phyloP scores from a whole-genome alignment of 1,140 invertebrate species.

The Antheraea mylitta region DNA sequence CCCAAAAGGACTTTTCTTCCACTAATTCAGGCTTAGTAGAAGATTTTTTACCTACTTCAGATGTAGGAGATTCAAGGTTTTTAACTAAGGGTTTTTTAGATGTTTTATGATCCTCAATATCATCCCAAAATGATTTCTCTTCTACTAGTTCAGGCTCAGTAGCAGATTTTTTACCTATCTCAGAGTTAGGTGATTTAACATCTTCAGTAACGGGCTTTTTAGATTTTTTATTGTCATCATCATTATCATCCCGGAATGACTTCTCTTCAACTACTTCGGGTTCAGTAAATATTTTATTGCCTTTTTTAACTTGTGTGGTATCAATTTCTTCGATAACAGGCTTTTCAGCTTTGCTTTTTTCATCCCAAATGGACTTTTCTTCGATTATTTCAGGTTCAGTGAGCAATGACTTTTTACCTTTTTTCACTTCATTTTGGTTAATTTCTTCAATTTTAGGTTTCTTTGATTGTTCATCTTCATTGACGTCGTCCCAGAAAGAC shows the following conservation, averaged over 20 bases:
- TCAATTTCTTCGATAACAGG: constrained; percentile 31
- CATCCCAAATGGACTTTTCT: constrained; percentile 55
- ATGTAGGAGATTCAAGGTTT: constrained; percentile 26
- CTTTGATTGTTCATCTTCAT: constrained; percentile 33
- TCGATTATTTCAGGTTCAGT: constrained; percentile 41
- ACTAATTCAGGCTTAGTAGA: constrained; percentile 39
- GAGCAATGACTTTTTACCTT: constrained; percentile 32
- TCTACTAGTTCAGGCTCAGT: constrained; percentile 53
- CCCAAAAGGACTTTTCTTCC: constrained; percentile 49
- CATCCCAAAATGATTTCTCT: constrained; percentile 70
- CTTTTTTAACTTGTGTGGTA: constrained; percentile 22
- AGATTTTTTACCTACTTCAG: constrained; percentile 36
- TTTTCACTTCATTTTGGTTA: constrained; percentile 20
- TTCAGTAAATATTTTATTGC: constrained; percentile 33
- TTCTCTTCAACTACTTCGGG: constrained; percentile 57
- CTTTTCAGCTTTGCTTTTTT: constrained; percentile 31
- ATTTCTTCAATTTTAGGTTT: constrained; percentile 32
- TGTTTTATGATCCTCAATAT: constrained; percentile 36
- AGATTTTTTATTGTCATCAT: constrained; percentile 18
- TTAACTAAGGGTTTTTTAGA: constrained; percentile 33
- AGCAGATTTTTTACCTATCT: constrained; percentile 41
- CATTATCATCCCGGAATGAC: constrained; percentile 38
- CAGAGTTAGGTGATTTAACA: constrained; percentile 23
- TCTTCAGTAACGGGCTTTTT: constrained; percentile 38
- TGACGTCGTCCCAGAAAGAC: constrained; percentile 45